phyloP scores from a whole-genome alignment of 64 coral and sea anemone genomes.

The Stichodactyla helianthus region DNA sequence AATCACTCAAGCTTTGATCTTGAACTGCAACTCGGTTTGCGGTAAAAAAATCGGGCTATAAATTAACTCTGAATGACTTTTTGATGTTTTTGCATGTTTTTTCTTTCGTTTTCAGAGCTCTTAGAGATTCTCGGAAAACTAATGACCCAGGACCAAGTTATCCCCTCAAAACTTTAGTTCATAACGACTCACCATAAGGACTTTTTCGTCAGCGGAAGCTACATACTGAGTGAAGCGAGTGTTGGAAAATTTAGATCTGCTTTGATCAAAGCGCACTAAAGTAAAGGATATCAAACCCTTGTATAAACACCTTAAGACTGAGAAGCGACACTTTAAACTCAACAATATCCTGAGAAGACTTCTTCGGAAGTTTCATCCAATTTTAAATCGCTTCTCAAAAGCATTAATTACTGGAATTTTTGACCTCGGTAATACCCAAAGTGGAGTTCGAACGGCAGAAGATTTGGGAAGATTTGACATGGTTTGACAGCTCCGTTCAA shows the following conservation, averaged over 20 bases:
- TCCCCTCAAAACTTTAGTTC: neutral
- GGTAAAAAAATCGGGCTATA: neutral
- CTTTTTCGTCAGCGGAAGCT: neutral
- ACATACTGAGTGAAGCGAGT: neutral
- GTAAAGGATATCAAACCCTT: neutral
- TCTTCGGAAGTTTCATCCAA: neutral
- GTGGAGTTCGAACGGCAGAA: neutral
- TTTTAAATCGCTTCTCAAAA: neutral
- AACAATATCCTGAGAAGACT: neutral
- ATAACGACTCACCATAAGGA: neutral
- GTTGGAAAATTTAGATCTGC: neutral
- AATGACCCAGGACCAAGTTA: neutral
- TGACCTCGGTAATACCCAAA: neutral
- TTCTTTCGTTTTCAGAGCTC: neutral
- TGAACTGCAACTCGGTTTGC: neutral
- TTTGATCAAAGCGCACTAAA: neutral
- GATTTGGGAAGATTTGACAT: constrained; percentile 15
- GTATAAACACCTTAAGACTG: neutral
- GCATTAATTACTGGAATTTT: neutral
- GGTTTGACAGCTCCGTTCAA: neutral
- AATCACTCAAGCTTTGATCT: neutral
- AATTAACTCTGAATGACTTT: neutral
- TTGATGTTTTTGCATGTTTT: neutral
- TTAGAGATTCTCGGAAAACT: neutral
- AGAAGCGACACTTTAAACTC: neutral